Conservation (phyloP, 2,113 vertebrate genomes). For the Prinia subflava region DNA sequence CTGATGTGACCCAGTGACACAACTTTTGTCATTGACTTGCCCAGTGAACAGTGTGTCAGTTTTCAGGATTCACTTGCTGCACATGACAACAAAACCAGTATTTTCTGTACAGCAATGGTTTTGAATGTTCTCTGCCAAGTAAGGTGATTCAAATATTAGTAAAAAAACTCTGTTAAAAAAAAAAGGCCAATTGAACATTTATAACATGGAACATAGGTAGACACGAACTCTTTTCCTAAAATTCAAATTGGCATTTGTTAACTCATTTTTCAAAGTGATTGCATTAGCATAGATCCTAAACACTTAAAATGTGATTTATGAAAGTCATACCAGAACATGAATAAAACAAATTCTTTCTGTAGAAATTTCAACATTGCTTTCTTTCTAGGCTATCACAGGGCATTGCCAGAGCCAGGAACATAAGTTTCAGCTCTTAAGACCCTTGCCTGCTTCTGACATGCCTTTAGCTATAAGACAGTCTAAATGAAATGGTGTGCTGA, state of each 20-base stretch:
- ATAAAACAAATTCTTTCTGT: neutral
- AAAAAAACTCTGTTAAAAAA: neutral
- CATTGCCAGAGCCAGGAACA: neutral
- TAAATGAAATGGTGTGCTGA: neutral
- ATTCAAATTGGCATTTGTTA: neutral
- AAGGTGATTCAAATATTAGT: neutral
- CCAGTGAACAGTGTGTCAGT: neutral
- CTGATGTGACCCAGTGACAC: neutral
- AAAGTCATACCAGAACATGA: neutral
- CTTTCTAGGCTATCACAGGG: neutral
- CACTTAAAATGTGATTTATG: neutral
- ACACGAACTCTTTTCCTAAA: neutral
- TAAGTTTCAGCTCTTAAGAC: neutral
- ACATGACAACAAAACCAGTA: rapidly evolving
- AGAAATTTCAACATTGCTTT: neutral
- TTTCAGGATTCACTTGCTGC: neutral
- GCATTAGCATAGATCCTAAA: neutral
- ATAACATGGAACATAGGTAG: neutral
- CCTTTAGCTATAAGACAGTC: neutral
- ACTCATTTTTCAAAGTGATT: neutral
- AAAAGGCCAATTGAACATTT: neutral
- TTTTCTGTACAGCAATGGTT: neutral
- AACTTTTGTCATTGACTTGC: neutral
- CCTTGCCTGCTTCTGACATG: neutral
- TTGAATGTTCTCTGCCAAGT: neutral